phyloP scores from a whole-genome alignment of 1,140 invertebrate species.

The Bombyx mandarina region DNA sequence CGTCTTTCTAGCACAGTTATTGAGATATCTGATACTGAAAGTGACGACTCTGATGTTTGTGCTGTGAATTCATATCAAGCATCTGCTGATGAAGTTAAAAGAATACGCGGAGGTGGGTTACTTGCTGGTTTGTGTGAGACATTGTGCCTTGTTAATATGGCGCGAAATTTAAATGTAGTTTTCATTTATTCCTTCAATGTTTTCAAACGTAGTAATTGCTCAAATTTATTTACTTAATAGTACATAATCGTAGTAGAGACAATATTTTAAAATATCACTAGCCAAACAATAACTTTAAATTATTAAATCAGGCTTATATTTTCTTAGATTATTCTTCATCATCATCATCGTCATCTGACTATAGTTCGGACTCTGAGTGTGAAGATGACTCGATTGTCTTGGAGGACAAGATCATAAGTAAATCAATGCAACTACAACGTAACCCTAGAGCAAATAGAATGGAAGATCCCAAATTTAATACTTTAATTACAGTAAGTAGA shows the following conservation, averaged over 20 bases:
- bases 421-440: slow-evolving; percentile 32
- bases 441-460: slow-evolving; percentile 50
- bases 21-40: slow-evolving; percentile 63
- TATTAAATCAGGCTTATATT: not conserved
- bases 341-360: slow-evolving; percentile 57
- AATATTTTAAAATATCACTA: not conserved
- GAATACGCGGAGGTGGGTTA: slow-evolving; percentile 53
- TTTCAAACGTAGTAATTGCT: not conserved
- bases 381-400: slow-evolving; percentile 57
- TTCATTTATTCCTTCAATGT: too few relatives aligned
- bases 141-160: slow-evolving; percentile 17
- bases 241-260: not conserved
- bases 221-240: not conserved
- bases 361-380: slow-evolving; percentile 60
- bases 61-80: slow-evolving; percentile 68
- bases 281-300: too few relatives aligned
- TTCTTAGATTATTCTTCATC: slow-evolving; percentile 20
- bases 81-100: slow-evolving; percentile 63
- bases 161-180: slow-evolving; percentile 36
- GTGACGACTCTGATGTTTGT: slow-evolving; percentile 65
- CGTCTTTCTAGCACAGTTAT: slow-evolving; percentile 45
- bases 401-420: slow-evolving; percentile 24
- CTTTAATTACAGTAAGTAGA: slow-evolving; percentile 37
- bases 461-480: slow-evolving; percentile 52
- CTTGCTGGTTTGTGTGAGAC: slow-evolving; percentile 9